A percentile compares a stretch with the other conserved stretches of the same genome.
These are phyloP conservation scores for Bradypodion pumilum DNA, from an alignment of 2,797 vertebrate species.

Conservation along the genomic window DNA sequence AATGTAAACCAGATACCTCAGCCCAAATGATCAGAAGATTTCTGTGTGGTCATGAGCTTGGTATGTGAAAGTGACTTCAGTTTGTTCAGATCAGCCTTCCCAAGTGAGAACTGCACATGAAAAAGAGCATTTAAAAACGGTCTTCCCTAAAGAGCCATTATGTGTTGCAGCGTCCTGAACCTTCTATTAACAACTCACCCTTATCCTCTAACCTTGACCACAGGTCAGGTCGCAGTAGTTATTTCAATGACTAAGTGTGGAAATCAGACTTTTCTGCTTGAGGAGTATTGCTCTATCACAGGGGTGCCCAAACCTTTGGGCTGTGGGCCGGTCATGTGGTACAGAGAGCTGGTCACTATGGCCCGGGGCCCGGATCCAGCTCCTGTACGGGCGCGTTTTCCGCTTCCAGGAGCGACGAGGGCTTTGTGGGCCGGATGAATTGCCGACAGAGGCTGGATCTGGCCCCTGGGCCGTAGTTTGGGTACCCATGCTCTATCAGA, in stretches of 20 bases:
- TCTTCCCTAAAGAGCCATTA: conserved; percentile 70
- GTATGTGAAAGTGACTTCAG: conserved; percentile 55
- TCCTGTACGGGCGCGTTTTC: too few relatives aligned
- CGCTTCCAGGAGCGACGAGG: too few relatives aligned
- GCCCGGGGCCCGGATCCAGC: too few relatives aligned
- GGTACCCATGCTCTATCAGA: conserved; percentile 57
- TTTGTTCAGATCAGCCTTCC: conserved; percentile 61
- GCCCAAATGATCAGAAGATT: conserved; percentile 13
- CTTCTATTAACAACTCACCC: conserved; percentile 75
- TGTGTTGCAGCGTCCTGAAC: conserved; percentile 65
- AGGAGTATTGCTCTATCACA: too few relatives aligned
- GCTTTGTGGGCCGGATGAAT: too few relatives aligned
- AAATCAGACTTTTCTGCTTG: conserved; percentile 71
- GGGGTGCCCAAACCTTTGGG: too few relatives aligned
- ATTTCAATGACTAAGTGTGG: conserved; percentile 76
- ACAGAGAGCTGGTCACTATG: too few relatives aligned
- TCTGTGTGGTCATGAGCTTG: conserved; percentile 37
- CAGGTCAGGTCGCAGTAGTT: conserved; percentile 56
- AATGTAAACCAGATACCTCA: not conserved
- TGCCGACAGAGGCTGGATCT: too few relatives aligned
- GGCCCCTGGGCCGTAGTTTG: too few relatives aligned
- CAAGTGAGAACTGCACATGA: conserved; percentile 56
- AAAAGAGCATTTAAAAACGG: conserved; percentile 67
- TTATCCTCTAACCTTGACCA: conserved; percentile 68
- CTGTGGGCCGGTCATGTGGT: too few relatives aligned